Percentiles rank a stretch among this genome's conserved stretches.
Evolutionary conservation across 2,797 vertebrate genomes (phyloP).

Genomic region (Lagocephalus sceleratus): DNA sequence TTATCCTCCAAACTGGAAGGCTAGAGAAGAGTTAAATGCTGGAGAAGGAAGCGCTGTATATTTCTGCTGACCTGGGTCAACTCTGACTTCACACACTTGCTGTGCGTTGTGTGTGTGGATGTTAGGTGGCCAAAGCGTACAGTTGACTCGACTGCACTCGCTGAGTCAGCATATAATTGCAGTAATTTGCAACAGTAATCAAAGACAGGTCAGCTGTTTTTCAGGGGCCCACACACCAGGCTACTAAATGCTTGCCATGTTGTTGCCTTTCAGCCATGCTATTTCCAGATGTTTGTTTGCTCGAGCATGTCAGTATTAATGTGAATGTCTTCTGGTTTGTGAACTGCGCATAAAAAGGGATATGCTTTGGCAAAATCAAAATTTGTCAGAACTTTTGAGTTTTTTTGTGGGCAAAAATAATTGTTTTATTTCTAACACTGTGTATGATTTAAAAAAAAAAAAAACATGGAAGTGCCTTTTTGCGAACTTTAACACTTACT

Average conservation of each 20-base stretch:
- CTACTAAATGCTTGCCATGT: conserved; percentile 57
- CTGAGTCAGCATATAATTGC: conserved; percentile 60
- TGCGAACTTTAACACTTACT: conserved; percentile 4
- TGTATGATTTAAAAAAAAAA: conserved; percentile 11
- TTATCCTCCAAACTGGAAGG: conserved; percentile 81
- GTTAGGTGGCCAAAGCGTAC: conserved; percentile 35
- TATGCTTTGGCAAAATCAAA: conserved; percentile 59
- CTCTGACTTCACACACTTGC: conserved; percentile 47
- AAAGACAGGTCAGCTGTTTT: conserved; percentile 62
- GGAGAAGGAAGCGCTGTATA: conserved; percentile 72
- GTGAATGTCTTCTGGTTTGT: conserved; percentile 75
- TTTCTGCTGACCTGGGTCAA: conserved; percentile 66
- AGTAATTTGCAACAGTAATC: conserved; percentile 61
- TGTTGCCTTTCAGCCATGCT: conserved; percentile 56
- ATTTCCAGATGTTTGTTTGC: conserved; percentile 62
- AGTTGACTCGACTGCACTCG: conserved; percentile 47
- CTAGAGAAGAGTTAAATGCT: conserved; percentile 64
- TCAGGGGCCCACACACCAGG: conserved; percentile 65
- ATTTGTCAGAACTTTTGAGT: conserved; percentile 59
- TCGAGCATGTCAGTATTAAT: conserved; percentile 75
- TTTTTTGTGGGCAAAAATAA: conserved; percentile 9
- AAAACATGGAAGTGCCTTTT: conserved; percentile 30
- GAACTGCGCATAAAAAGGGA: conserved; percentile 51
- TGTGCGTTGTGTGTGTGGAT: conserved; percentile 34
- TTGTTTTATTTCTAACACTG: conserved; percentile 16